phyloP scores from a whole-genome alignment of 2,797 vertebrate species.

The Netta rufina region DNA sequence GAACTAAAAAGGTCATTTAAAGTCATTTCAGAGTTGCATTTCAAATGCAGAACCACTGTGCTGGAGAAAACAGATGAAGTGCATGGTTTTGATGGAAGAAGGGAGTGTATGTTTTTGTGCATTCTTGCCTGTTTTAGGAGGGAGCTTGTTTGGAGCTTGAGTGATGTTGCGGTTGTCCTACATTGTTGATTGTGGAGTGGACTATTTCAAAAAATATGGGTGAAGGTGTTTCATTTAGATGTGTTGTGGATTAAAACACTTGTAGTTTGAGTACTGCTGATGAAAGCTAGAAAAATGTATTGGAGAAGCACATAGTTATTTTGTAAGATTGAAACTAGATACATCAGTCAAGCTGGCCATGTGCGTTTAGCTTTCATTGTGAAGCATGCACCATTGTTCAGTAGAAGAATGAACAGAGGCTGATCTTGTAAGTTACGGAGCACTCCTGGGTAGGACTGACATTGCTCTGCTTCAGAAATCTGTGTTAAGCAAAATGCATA shows the following conservation, averaged over 20 bases:
- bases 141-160: background rate
- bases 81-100: background rate
- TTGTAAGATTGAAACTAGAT: background rate
- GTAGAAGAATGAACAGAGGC: background rate
- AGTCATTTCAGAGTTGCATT: conserved; percentile 41
- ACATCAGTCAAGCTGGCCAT: background rate
- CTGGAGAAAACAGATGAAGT: conserved; percentile 14
- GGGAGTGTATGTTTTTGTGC: background rate
- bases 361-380: background rate
- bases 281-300: background rate
- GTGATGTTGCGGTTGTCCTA: background rate
- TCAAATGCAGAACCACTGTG: background rate
- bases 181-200: background rate
- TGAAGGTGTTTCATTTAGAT: background rate
- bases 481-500: background rate
- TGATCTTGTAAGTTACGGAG: background rate
- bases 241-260: background rate
- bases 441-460: background rate
- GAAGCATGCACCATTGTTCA: background rate
- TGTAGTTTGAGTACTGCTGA: background rate
- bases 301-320: background rate
- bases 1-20: conserved; percentile 29
- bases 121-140: background rate
- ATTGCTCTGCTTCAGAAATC: background rate
- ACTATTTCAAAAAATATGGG: rapidly evolving